A percentile compares a stretch with the other conserved stretches of the same genome.
Evolutionary conservation across 1,140 invertebrate genomes (phyloP).

Genomic region (Drosophila prosaltans): DNA sequence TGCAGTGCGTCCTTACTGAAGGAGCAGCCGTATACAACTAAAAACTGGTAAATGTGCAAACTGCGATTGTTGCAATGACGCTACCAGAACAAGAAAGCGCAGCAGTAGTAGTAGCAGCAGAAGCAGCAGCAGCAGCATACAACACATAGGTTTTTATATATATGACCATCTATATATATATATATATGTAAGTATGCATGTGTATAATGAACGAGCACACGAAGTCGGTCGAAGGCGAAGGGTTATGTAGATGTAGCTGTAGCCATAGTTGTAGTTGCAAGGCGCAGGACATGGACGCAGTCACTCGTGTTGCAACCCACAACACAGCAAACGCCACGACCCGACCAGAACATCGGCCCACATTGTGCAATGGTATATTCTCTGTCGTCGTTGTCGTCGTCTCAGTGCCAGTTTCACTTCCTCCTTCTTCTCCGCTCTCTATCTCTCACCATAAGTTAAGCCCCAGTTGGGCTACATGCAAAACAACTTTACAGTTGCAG

Average conservation of each 20-base stretch:
- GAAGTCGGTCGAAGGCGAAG: constrained; percentile 65
- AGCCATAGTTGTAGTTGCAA: constrained; percentile 45
- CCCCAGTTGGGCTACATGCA: constrained; percentile 31
- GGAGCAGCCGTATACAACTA: constrained; percentile 77
- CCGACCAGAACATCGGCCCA: constrained; percentile 48
- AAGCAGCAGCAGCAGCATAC: constrained; percentile 24
- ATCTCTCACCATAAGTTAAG: not conserved
- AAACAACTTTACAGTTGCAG: constrained; percentile 66
- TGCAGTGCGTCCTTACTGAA: constrained; percentile 80
- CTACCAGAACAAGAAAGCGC: constrained; percentile 50
- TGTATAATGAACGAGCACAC: constrained; percentile 55
- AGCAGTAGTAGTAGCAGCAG: constrained; percentile 43
- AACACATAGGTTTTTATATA: constrained; percentile 55
- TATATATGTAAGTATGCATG: constrained; percentile 48
- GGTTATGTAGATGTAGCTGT: constrained; percentile 77
- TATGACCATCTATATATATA: constrained; percentile 36
- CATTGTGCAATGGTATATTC: constrained; percentile 66
- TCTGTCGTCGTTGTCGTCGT: constrained; percentile 32
- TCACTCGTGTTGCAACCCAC: constrained; percentile 61
- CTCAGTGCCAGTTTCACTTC: not conserved
- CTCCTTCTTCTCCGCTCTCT: not conserved
- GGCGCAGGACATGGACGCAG: constrained; percentile 36
- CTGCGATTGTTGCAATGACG: constrained; percentile 71
- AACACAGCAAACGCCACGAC: constrained; percentile 30
- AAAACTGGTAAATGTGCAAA: constrained; percentile 71